These are phyloP conservation scores for Mirounga angustirostris DNA, from an alignment of 2,113 vertebrate genomes.

Conservation along the genomic window DNA sequence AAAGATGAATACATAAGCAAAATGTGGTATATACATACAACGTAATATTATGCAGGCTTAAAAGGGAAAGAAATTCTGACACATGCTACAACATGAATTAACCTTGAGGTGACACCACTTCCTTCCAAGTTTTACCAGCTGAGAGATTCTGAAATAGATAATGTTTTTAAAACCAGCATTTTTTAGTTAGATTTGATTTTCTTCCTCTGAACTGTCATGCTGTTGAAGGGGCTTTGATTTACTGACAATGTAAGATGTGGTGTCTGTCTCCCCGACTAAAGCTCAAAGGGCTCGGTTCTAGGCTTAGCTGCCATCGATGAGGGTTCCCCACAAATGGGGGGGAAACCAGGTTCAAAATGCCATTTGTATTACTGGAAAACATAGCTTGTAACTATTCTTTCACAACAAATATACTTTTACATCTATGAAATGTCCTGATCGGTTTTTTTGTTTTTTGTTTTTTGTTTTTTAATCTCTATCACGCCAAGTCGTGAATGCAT, in stretches of 20 bases:
- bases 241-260: slow-evolving; percentile 20
- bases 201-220: background rate
- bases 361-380: background rate
- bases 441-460: background rate
- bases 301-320: background rate
- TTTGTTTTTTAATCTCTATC: background rate
- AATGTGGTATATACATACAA: background rate
- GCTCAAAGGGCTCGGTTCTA: background rate
- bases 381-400: background rate
- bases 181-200: slow-evolving; percentile 42
- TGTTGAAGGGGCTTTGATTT: slow-evolving; percentile 52
- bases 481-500: background rate
- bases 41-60: background rate
- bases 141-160: background rate
- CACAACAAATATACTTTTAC: background rate
- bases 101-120: background rate
- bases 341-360: background rate
- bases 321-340: background rate
- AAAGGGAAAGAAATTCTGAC: background rate
- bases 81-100: background rate
- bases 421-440: background rate
- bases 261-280: background rate
- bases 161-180: background rate
- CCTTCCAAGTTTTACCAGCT: slow-evolving; percentile 6
- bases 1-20: background rate